Conservation (phyloP, 2,888 invertebrate species). For the Adelognathus sp. region DNA sequence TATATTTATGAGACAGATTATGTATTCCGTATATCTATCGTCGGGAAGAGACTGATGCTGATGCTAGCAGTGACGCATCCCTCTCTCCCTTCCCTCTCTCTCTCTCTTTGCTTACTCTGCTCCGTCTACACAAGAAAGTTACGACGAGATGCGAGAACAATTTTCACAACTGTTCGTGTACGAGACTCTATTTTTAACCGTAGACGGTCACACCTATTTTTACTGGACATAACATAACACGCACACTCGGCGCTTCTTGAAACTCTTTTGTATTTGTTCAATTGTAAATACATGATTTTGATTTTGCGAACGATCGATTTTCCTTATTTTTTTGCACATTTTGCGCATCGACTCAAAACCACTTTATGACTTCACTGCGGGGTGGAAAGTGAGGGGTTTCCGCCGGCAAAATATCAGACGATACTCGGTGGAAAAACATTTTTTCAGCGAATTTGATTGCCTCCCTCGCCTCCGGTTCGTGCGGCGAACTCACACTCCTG, state of each 20-base stretch:
- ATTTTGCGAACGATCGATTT: not conserved
- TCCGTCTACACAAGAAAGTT: conserved; percentile 11
- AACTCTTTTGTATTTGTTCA: not conserved
- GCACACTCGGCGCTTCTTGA: not conserved
- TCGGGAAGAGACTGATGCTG: not conserved
- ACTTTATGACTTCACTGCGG: too few species aligned
- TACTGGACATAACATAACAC: not conserved
- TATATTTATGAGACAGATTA: conserved; percentile 1
- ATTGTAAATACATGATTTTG: not conserved
- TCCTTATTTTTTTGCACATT: not conserved
- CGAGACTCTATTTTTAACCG: conserved; percentile 13
- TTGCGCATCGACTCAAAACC: too few species aligned
- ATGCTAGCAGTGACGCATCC: conserved; percentile 37
- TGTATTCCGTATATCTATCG: conserved; percentile 1
- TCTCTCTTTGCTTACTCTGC: not conserved
- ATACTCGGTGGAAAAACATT: too few species aligned
- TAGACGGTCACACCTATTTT: conserved; percentile 11
- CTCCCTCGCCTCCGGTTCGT: too few species aligned
- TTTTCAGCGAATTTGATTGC: too few species aligned
- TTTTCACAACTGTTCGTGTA: not conserved
- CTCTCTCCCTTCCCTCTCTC: too few species aligned
- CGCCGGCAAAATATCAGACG: too few species aligned
- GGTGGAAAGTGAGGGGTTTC: too few species aligned
- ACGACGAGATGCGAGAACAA: conserved; percentile 6
- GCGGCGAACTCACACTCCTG: too few species aligned